A percentile compares a stretch with the other conserved stretches of the same genome.
These are phyloP conservation scores for Scophthalmus maximus DNA, from an alignment of 2,113 vertebrate genomes.

Conservation along the genomic window DNA sequence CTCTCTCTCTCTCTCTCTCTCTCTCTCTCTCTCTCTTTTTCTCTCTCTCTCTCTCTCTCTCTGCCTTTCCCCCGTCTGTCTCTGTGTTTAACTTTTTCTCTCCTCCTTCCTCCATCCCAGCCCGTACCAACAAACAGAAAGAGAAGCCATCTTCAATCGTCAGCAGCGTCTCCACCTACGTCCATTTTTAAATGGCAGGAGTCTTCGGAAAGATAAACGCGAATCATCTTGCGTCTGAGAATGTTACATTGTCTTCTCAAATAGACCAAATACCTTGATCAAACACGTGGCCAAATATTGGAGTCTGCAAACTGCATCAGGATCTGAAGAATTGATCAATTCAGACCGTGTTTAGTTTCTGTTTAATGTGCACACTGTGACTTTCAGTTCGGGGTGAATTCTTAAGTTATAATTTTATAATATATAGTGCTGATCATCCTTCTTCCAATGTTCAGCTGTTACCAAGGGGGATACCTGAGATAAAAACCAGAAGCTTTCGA, in stretches of 20 bases:
- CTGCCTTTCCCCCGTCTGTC: conserved; percentile 18
- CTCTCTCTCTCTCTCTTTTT: conserved; percentile 11
- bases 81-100: conserved; percentile 26
- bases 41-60: conserved; percentile 22
- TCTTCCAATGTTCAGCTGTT: not conserved
- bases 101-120: conserved; percentile 13
- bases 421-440: not conserved
- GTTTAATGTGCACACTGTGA: too few relatives aligned
- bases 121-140: conserved; percentile 24
- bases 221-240: conserved; percentile 16
- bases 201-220: conserved; percentile 32
- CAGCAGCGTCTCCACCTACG: conserved; percentile 6
- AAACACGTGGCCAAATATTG: too few relatives aligned
- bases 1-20: conserved; percentile 10
- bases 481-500: not conserved
- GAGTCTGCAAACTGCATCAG: too few relatives aligned
- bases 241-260: too few relatives aligned
- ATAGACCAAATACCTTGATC: not conserved
- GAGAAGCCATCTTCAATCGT: conserved; percentile 60
- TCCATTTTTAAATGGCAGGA: conserved; percentile 36
- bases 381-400: too few relatives aligned
- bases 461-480: not conserved
- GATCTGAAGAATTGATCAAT: too few relatives aligned
- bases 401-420: too few relatives aligned
- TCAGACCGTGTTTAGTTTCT: not conserved